These are phyloP conservation scores for Vanessa atalanta DNA, from an alignment of 1,140 invertebrate species.

Conservation along the genomic window DNA sequence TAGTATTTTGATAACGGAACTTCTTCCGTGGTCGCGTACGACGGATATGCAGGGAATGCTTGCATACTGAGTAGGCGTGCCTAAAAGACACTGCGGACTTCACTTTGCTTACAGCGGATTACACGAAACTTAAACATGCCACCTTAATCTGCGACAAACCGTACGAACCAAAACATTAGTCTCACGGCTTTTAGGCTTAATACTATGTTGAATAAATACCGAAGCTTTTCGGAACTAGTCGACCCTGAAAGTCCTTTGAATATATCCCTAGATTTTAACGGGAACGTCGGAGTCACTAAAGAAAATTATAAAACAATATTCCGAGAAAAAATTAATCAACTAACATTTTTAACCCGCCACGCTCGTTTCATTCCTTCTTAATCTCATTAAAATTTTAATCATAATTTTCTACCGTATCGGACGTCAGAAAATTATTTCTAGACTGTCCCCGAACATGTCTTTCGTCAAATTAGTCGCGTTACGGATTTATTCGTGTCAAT, in stretches of 20 bases:
- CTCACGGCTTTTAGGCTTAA: slow-evolving; percentile 50
- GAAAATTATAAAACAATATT: slow-evolving; percentile 22
- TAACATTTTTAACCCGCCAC: slow-evolving; percentile 25
- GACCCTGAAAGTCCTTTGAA: background rate
- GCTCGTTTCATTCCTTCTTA: slow-evolving; percentile 46
- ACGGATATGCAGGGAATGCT: slow-evolving; percentile 76
- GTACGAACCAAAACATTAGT: slow-evolving; percentile 57
- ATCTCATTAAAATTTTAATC: slow-evolving; percentile 74
- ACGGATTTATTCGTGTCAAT: slow-evolving; percentile 73
- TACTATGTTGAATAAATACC: slow-evolving; percentile 38
- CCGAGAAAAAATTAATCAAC: slow-evolving; percentile 35
- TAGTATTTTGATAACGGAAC: slow-evolving; percentile 77
- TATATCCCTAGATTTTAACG: background rate
- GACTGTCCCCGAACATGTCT: slow-evolving; percentile 64
- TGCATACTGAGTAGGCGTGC: slow-evolving; percentile 78
- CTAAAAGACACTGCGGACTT: slow-evolving; percentile 78
- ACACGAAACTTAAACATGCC: slow-evolving; percentile 76
- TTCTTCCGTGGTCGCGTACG: slow-evolving; percentile 74
- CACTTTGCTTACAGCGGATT: slow-evolving; percentile 71
- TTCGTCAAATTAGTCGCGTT: slow-evolving; percentile 74
- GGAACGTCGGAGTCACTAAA: slow-evolving; percentile 17
- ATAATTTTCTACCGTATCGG: slow-evolving; percentile 56
- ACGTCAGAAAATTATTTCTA: slow-evolving; percentile 70
- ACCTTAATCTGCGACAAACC: slow-evolving; percentile 65
- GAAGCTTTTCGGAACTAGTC: slow-evolving; percentile 35